Evolutionary conservation across 2,113 vertebrate species (phyloP).

Genomic region (Sminthopsis crassicaudata): DNA sequence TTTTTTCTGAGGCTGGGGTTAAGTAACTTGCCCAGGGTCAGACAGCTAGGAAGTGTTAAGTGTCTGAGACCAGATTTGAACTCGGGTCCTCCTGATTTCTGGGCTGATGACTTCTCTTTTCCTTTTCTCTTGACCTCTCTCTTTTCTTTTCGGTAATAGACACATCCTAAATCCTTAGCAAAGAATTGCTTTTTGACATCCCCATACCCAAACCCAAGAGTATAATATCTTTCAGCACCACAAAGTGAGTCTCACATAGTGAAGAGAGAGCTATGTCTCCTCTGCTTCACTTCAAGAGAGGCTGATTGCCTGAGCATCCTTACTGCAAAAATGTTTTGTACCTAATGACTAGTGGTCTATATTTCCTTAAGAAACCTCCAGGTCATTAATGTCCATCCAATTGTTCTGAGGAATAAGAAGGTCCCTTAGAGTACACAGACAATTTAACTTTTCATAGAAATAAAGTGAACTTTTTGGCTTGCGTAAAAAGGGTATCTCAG

Average conservation of each 20-base stretch:
- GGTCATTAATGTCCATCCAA: not conserved
- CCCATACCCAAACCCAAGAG: not conserved
- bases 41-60: too few species aligned
- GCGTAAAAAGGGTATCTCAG: not conserved
- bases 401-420: not conserved
- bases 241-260: not conserved
- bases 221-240: not conserved
- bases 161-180: not conserved
- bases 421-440: not conserved
- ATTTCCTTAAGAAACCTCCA: not conserved
- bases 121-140: not conserved
- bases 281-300: not conserved
- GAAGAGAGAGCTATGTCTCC: not conserved
- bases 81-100: too few species aligned
- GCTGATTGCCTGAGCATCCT: not conserved
- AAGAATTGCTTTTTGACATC: not conserved
- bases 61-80: too few species aligned
- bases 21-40: too few species aligned
- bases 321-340: not conserved
- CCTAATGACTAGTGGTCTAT: not conserved
- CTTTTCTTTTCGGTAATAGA: not conserved
- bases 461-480: not conserved
- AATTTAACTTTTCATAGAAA: not conserved
- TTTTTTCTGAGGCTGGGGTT: too few species aligned
- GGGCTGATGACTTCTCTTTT: not conserved